Conservation (phyloP, 2,113 vertebrate species). For the Epinephelus lanceolatus region DNA sequence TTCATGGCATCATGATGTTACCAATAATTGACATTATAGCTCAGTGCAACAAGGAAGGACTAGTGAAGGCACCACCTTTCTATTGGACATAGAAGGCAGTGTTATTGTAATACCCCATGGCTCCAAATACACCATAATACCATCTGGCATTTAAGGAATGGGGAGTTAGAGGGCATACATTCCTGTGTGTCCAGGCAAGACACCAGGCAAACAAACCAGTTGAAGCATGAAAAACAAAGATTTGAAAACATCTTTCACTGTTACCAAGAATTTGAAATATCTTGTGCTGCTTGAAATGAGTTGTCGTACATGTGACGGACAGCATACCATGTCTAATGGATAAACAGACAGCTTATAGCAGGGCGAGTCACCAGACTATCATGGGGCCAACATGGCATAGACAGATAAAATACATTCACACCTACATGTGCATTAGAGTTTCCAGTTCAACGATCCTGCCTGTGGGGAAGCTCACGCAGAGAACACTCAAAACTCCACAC, state of each 20-base stretch:
- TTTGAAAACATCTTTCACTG: too few species aligned
- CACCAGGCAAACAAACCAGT: neutral
- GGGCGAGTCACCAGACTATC: neutral
- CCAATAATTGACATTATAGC: neutral
- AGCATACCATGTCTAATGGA: neutral
- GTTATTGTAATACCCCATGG: neutral
- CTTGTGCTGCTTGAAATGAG: neutral
- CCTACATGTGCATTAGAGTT: neutral
- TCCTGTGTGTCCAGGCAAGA: neutral
- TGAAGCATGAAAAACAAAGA: neutral
- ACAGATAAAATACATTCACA: neutral
- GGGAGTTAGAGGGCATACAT: neutral
- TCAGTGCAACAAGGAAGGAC: neutral
- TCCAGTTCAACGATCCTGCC: neutral
- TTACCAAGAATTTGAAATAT: neutral
- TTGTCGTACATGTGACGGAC: neutral
- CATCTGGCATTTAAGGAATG: constrained; percentile 17
- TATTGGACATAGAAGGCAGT: neutral
- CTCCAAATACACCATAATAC: neutral
- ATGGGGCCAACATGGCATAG: neutral
- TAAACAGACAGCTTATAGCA: neutral
- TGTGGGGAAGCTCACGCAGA: neutral
- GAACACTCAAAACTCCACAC: neutral
- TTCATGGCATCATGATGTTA: neutral
- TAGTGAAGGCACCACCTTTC: neutral